Evolutionary conservation across 2,797 vertebrate genomes (phyloP).

Genomic region (Amniataba percoides): DNA sequence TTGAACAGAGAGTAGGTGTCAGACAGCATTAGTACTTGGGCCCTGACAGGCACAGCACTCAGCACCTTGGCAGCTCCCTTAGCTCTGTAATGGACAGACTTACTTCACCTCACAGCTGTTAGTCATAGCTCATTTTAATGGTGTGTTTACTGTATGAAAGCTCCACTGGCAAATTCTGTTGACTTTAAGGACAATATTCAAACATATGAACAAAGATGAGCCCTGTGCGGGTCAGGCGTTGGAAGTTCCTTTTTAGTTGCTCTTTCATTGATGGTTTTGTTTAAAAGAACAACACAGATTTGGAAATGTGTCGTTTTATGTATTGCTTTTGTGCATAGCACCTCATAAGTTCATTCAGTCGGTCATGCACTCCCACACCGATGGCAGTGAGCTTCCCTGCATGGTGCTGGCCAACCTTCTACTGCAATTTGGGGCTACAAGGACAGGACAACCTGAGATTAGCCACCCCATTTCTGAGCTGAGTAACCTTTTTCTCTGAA

Average conservation of each 20-base stretch:
- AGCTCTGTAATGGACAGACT: conserved; percentile 54
- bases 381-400: too few relatives aligned
- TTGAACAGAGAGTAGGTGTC: conserved; percentile 64
- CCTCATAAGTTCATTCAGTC: too few relatives aligned
- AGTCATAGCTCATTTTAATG: conserved; percentile 51
- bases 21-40: conserved; percentile 63
- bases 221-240: not conserved
- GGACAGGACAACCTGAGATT: too few relatives aligned
- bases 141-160: conserved; percentile 55
- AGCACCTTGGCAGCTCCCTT: conserved; percentile 41
- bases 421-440: too few relatives aligned
- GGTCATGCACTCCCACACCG: too few relatives aligned
- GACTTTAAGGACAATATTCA: conserved; percentile 26
- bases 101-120: conserved; percentile 51
- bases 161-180: conserved; percentile 15
- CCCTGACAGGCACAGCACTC: conserved; percentile 50
- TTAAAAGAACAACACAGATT: too few relatives aligned
- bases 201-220: conserved; percentile 3
- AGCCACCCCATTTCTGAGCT: too few relatives aligned
- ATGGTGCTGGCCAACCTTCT: too few relatives aligned
- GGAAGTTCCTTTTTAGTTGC: not conserved
- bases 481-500: not conserved
- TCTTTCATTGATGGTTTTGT: not conserved
- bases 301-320: not conserved
- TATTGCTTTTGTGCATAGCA: too few relatives aligned